A percentile compares a stretch with the other conserved stretches of the same genome.
phyloP scores from a whole-genome alignment of 2,888 invertebrate genomes.

The Aspidapion aeneum region DNA sequence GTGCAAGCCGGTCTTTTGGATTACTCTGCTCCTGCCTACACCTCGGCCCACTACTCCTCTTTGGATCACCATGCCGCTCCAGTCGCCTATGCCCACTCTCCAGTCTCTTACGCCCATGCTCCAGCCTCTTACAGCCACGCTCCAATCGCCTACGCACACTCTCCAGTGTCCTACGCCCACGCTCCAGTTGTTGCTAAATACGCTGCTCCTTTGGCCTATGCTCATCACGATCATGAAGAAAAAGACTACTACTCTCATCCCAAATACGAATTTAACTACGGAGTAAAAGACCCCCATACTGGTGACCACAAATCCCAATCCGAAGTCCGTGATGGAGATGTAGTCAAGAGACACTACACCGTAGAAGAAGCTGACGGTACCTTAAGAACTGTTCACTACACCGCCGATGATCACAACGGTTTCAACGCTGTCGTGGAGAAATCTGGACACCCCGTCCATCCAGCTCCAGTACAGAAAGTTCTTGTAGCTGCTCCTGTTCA shows the following conservation, averaged over 20 bases:
- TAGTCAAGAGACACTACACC: slow-evolving; percentile 47
- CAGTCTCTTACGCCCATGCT: slow-evolving; percentile 15
- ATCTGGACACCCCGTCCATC: slow-evolving; percentile 55
- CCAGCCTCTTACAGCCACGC: slow-evolving; percentile 23
- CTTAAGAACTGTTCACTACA: slow-evolving; percentile 38
- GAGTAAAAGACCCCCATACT: slow-evolving; percentile 56
- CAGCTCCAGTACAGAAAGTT: slow-evolving; percentile 5
- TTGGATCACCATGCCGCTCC: background rate
- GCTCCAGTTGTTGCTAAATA: slow-evolving; percentile 18
- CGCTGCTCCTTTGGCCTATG: slow-evolving; percentile 23
- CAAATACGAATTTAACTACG: slow-evolving; percentile 56
- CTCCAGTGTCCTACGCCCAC: slow-evolving; percentile 14
- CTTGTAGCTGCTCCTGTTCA: slow-evolving; percentile 1
- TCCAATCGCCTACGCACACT: slow-evolving; percentile 19
- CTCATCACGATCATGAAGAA: slow-evolving; percentile 12
- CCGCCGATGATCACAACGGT: slow-evolving; percentile 38
- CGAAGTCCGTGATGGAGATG: slow-evolving; percentile 53
- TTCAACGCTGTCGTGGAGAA: slow-evolving; percentile 59
- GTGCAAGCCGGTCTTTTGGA: slow-evolving; percentile 30
- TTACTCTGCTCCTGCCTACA: slow-evolving; percentile 10
- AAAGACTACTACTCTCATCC: slow-evolving; percentile 48
- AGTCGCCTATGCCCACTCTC: slow-evolving; percentile 9
- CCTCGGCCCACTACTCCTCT: background rate
- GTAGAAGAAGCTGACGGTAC: slow-evolving; percentile 39
- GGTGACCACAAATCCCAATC: slow-evolving; percentile 52